Base-by-base conservation (phyloP, 2,888 invertebrate species). In the Cheilosia variabilis region DNA sequence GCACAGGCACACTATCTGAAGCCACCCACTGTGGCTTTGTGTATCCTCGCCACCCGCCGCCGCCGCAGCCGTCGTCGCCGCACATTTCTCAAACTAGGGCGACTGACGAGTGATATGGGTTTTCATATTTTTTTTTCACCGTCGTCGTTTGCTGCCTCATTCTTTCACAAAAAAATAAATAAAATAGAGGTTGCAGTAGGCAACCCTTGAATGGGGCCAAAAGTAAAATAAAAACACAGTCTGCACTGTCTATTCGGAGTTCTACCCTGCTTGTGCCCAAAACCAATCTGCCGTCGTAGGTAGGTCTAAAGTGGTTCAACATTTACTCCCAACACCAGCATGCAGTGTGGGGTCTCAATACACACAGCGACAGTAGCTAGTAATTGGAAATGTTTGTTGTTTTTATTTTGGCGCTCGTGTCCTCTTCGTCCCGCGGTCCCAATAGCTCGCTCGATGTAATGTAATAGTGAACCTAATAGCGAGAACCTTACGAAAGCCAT, bases 91-190 rank as follows among this genome's bases (percentile, higher is more conserved):
- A 72, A 86, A 81, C 76, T 86, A 81, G 86, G 86, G 24, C 86
- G 72, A 72, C 81, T 80, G 76, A 77, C 81, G 80, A 72, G 68
- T 86, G 81, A 80, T 81, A 76, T 71, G 53, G 84, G 65, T 66
- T 84, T 81, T 57, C 43, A 75, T n/a, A n/a, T 69, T 75, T 79
- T 17, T 1, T 15, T 45, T 37, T 6, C 27, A 27, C 27, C 27
- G 6, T 27, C 27, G 6, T 27, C 27, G 27, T 27, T 27, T 27
- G 27, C 27, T 24, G 24, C 57, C 13, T 50, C 31, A 53, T 17
- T 41, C 57, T 69, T 27, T 57, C 10, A n/a, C 10, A 52, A 17
- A 31, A 31, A 52, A 55, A n/a, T n/a, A 43, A 22, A 43, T 27
- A 50, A 34, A 17, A 43, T 22, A 50, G 43, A 41, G 22, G 53